Base-by-base conservation (phyloP, 2,113 vertebrate genomes). In the Hiodon alosoides region DNA sequence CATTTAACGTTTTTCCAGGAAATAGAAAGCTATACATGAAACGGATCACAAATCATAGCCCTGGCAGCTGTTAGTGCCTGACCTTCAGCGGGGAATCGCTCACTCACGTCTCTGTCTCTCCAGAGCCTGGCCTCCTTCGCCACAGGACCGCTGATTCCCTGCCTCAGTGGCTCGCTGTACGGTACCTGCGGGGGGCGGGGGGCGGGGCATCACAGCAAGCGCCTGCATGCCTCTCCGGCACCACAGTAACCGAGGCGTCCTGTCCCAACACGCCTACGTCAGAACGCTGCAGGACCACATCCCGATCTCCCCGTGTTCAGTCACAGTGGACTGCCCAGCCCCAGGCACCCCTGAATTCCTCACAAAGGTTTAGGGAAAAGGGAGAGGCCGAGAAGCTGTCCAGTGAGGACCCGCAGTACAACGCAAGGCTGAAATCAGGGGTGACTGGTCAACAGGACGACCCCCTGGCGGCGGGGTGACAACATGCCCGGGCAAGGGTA, bases 401-500 rank as follows among this genome's bases (percentile, higher is more conserved):
- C 71, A 72, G 71, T 60, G 57, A 62, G 71, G 7, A 71, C 71
- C n/a, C 47, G 46, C 57, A 72, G 52, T 62, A 46, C 55, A 71
- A 14, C 46, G n/a, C 4, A 31, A 46, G 17, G 13, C 67, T 31
- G 31, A 31, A 61, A 14, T 31, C 31, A 14, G 14, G 50, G 8
- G 51, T 3, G 51, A 14, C 67, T 2, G 2, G 51, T 3, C 50
- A 8, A 14, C 14, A n/a, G 16, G 3, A 55, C 51, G 7, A 14
- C 68, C 68, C 52, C 64, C 68, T 14, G 31, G 16, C 13, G 16
- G 11, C n/a, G 31, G 31, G 31, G 31, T 31, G 31, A 31, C 31
- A 31, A 31, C 31, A 31, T 31, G 31, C 31, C 31, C 31, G 31
- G 31, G 31, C 31, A 31, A 31, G 31, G 31, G 31, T 31, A 31